Evolutionary conservation across 2,113 vertebrate species (phyloP).

Genomic region (Mobula hypostoma): DNA sequence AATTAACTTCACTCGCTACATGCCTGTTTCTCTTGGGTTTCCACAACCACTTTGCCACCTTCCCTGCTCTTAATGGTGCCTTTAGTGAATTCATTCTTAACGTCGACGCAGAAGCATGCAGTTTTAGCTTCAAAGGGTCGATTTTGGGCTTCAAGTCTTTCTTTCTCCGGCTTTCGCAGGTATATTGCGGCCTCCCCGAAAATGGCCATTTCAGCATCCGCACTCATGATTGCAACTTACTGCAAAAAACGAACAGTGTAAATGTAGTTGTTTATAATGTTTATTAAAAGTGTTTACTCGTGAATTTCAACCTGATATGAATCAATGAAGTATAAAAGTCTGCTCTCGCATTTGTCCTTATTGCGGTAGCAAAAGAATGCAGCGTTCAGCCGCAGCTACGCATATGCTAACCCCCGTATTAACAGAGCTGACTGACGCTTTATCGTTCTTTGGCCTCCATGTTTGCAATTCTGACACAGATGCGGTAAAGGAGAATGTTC

Average conservation of each 20-base stretch:
- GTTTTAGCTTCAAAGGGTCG: conserved; percentile 63
- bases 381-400: background rate
- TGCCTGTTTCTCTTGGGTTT: conserved; percentile 53
- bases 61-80: conserved; percentile 51
- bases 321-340: background rate
- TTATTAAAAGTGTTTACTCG: background rate
- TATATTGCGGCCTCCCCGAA: conserved; percentile 69
- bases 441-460: background rate
- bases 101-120: conserved; percentile 53
- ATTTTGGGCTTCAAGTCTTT: conserved; percentile 71
- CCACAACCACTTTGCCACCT: conserved; percentile 54
- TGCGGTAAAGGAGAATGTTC: too few relatives aligned
- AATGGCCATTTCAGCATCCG: conserved; percentile 70
- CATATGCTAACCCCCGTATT: background rate
- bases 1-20: conserved; percentile 37
- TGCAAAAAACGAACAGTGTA: background rate
- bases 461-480: too few relatives aligned
- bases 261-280: background rate
- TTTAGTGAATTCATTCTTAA: conserved; percentile 60
- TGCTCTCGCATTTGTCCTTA: background rate
- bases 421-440: background rate
- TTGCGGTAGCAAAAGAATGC: background rate
- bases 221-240: conserved; percentile 60
- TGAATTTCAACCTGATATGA: background rate
- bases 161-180: conserved; percentile 76